Conservation (phyloP, 2,888 invertebrate genomes). For the Parthenolecanium corni region DNA sequence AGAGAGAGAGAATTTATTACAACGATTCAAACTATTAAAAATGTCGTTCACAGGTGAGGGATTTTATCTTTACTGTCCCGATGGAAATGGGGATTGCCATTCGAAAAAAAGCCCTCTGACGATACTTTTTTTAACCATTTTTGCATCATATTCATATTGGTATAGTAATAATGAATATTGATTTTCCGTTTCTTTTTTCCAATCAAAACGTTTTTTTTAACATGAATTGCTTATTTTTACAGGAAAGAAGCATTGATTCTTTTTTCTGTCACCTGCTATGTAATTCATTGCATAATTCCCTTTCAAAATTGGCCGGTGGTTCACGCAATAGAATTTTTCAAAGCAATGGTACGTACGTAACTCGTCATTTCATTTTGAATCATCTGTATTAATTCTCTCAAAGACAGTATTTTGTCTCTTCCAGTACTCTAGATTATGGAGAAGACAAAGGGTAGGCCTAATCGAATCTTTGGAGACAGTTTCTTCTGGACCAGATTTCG, state of each 20-base stretch:
- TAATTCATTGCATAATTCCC: conserved; percentile 10
- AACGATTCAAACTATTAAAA: no score
- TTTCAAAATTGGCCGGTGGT: conserved; percentile 1
- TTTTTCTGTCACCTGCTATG: not conserved
- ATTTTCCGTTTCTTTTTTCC: no score
- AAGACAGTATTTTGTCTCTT: not conserved
- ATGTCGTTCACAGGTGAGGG: conserved; percentile 51
- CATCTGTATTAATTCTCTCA: not conserved
- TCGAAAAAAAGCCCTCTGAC: not conserved
- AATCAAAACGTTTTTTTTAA: not conserved
- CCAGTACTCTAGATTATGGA: not conserved
- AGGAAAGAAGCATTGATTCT: conserved; percentile 20
- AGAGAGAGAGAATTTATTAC: no score
- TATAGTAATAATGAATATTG: not conserved
- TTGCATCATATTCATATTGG: not conserved
- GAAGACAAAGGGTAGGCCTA: not conserved
- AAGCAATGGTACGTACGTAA: conserved; percentile 3
- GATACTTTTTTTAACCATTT: not conserved
- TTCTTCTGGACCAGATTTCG: not conserved
- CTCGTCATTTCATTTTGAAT: not conserved
- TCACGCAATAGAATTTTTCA: not conserved
- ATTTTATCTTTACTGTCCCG: conserved; percentile 52
- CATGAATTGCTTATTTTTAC: no score
- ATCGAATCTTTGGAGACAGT: not conserved
- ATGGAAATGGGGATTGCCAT: conserved; percentile 7